phyloP scores from a whole-genome alignment of 92 coral and sea anemone genomes.

The Desmophyllum pertusum region DNA sequence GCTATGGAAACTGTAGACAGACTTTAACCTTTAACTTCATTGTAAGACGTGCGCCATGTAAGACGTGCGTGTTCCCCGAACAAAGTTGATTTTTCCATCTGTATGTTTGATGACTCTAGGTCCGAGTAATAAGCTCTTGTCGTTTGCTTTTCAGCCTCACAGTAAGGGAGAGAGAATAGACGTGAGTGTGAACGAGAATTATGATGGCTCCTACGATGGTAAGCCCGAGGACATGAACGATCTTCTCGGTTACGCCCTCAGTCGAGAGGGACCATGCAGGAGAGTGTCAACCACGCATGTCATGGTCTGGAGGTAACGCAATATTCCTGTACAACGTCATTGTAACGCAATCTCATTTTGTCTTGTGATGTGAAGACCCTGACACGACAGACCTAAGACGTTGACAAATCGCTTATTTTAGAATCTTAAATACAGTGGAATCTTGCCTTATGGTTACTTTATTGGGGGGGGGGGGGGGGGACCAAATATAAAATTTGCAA shows the following conservation, averaged over 20 bases:
- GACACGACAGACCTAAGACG: background rate
- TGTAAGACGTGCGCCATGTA: too few species aligned
- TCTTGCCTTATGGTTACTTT: too few species aligned
- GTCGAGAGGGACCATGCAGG: constrained; percentile 91
- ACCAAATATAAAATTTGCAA: too few species aligned
- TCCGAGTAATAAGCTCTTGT: background rate
- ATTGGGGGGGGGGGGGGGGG: too few species aligned
- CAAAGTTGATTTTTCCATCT: background rate
- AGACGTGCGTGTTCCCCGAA: too few species aligned
- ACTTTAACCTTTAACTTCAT: too few species aligned
- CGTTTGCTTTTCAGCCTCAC: constrained; percentile 81
- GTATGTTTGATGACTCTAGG: background rate
- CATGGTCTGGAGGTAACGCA: constrained; percentile 83
- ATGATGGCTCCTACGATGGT: constrained; percentile 92
- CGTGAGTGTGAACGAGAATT: constrained; percentile 95
- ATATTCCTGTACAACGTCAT: background rate
- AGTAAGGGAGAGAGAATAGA: constrained; percentile 97
- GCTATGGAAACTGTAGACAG: too few species aligned
- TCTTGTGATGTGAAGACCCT: background rate
- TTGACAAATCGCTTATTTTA: background rate
- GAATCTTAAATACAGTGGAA: too few species aligned
- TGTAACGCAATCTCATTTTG: background rate
- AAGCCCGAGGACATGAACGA: constrained; percentile 89
- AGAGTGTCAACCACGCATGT: constrained; percentile 83
- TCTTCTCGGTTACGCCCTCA: constrained; percentile 88